Percentiles rank a stretch among this genome's conserved stretches.
Conservation (phyloP, 2,113 vertebrate species). For the Heterochromis multidens region DNA sequence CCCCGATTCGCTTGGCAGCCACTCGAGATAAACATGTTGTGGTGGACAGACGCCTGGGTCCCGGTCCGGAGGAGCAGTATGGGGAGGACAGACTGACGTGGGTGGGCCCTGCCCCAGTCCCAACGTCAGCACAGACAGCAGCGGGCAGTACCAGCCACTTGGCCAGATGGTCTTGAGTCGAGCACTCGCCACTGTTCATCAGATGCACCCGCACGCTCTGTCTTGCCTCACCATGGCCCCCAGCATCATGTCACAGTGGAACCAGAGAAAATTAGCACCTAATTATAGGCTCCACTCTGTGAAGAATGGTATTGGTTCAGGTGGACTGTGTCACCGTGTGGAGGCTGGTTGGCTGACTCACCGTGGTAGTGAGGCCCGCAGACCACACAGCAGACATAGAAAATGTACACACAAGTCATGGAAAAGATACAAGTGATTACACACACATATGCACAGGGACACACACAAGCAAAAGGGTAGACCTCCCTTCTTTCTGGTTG, state of each 20-base stretch:
- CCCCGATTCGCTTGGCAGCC: slow-evolving; percentile 60
- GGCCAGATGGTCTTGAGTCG: slow-evolving; percentile 63
- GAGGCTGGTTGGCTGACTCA: slow-evolving; percentile 61
- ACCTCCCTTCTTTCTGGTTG: slow-evolving; percentile 25
- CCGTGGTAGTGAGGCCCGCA: slow-evolving; percentile 17
- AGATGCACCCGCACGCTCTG: slow-evolving; percentile 26
- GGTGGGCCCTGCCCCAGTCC: slow-evolving; percentile 56
- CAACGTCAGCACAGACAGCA: slow-evolving; percentile 32
- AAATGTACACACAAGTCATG: slow-evolving; percentile 6
- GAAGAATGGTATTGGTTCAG: slow-evolving; percentile 57
- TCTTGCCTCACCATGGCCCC: slow-evolving; percentile 54
- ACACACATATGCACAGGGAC: slow-evolving; percentile 25
- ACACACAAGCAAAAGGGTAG: background rate
- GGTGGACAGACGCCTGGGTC: slow-evolving; percentile 65
- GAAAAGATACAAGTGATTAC: background rate
- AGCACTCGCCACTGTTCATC: slow-evolving; percentile 52
- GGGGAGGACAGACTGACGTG: slow-evolving; percentile 64
- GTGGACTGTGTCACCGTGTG: slow-evolving; percentile 54
- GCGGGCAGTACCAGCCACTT: slow-evolving; percentile 44
- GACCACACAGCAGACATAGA: slow-evolving; percentile 25
- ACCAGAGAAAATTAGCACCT: slow-evolving; percentile 70
- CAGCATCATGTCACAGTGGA: slow-evolving; percentile 62
- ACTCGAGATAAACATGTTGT: slow-evolving; percentile 59
- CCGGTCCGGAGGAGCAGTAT: slow-evolving; percentile 45
- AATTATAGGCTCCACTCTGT: slow-evolving; percentile 71